A percentile compares a stretch with the other conserved stretches of the same genome.
These are phyloP conservation scores for Cephalopachus bancanus DNA, from an alignment of 2,797 vertebrate species.

Conservation along the genomic window DNA sequence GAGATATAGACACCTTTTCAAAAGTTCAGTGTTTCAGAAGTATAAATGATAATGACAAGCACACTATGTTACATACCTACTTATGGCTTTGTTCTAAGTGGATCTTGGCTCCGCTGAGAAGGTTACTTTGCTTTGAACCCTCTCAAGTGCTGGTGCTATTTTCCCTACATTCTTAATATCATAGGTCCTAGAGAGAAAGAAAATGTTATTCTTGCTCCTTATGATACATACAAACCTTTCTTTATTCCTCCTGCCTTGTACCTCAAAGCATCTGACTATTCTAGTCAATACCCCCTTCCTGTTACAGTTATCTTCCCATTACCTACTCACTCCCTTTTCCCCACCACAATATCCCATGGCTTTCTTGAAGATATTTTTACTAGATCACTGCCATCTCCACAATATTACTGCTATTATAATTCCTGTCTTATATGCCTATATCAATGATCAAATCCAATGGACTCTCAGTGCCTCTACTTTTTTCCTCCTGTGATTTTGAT, in stretches of 20 bases:
- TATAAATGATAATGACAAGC: neutral
- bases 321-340: rapidly evolving
- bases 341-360: rapidly evolving
- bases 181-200: neutral
- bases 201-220: neutral
- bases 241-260: neutral
- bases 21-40: neutral
- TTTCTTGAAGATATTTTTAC: neutral
- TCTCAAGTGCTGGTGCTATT: neutral
- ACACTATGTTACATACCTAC: neutral
- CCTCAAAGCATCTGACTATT: neutral
- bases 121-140: rapidly evolving
- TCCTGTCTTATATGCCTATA: neutral
- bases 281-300: neutral
- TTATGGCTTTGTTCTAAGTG: neutral
- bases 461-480: neutral
- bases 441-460: neutral
- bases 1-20: neutral
- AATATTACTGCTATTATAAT: neutral
- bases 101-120: neutral
- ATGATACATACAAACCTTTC: neutral
- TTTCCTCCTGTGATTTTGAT: neutral
- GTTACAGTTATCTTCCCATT: neutral
- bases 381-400: neutral
- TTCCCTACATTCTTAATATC: neutral